Conservation (phyloP, 2,888 invertebrate species). For the Caradrina clavipalpis region DNA sequence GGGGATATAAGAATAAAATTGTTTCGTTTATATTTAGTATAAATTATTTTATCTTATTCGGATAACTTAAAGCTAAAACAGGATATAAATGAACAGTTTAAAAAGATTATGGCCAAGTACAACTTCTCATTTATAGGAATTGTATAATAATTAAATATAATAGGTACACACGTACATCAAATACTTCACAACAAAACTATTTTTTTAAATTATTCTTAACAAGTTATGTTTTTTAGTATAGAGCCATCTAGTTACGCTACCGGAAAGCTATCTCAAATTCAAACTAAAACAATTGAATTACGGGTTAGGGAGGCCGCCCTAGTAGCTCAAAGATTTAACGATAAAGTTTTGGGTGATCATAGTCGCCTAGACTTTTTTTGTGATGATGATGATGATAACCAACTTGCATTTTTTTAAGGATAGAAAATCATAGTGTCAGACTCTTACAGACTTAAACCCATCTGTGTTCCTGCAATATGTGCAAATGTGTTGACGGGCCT, state of each 20-base stretch:
- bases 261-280: background rate
- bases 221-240: background rate
- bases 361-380: background rate
- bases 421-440: no score
- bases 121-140: no score
- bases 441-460: no score
- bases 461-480: no score
- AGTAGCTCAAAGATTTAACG: background rate
- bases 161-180: no score
- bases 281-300: background rate
- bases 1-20: background rate
- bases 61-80: no score
- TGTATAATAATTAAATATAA: no score
- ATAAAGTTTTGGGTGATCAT: background rate
- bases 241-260: background rate
- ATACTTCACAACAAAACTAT: background rate
- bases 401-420: no score
- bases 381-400: background rate
- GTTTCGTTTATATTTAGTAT: background rate
- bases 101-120: no score
- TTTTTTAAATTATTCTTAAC: background rate
- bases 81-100: no score
- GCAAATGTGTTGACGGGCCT: no score
- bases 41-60: no score
- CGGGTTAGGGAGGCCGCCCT: background rate